Base-by-base conservation (phyloP, 2,797 vertebrate species). In the Poeciliopsis infans region DNA sequence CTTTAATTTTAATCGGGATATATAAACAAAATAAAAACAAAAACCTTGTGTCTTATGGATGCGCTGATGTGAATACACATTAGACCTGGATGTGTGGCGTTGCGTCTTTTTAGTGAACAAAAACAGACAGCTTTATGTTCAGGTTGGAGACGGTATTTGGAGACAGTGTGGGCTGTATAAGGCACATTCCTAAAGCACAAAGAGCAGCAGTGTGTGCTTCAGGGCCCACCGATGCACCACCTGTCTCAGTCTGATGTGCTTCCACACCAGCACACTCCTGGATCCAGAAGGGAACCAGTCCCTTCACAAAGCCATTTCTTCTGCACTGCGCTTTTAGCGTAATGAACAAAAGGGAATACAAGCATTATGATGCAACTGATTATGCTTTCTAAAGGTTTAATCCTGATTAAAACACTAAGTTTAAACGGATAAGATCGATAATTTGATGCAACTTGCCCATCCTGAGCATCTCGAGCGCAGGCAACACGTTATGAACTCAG, bases 121-220 rank as follows among this genome's bases (percentile, higher is more conserved):
- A 74, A 53, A n/a, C 28, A 20, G 46, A 49, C 72, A 41, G 72
- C 23, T 74, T 41, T 41, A 31, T 53, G 72, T 39, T 74, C 23
- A n/a, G 20, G 49, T 53, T 36, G 2, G 43, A 18, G 41, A 45
- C 13, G 4, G 43, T 43, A 46, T 71, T 46, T 28, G 43, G n/a
- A 46, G 68, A 71, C 68, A 28, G 45, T 73, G 72, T 25, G 46
- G 46, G 41, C 25, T 45, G 68, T 18, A 71, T 46, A 71, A 46
- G 25, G 68, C 68, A 28, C 68, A 71, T 71, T 71, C 68, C 68
- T 71, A 28, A 71, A 71, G 68, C 68, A 71, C 68, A 71, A 46
- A 71, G 68, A 71, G 12, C 68, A 28, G 68, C 43, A 71, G 41
- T 71, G 68, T 71, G 68, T 46, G 68, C 43, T 45, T 71, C 68